Evolutionary conservation across 2,888 invertebrate genomes (phyloP).

Genomic region (Leptopterna dolabrata): DNA sequence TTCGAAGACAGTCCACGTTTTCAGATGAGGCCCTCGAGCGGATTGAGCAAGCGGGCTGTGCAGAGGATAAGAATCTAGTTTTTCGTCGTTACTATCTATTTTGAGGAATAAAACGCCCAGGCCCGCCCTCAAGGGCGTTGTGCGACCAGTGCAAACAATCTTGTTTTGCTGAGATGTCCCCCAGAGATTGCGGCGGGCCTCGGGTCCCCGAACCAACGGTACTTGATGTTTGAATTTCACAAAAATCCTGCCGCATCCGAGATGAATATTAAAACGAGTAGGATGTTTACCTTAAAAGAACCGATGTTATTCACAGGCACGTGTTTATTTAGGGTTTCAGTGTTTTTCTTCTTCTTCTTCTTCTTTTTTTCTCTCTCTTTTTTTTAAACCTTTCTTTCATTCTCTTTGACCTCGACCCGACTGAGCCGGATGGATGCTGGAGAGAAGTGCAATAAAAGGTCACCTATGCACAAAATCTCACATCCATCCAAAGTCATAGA

Average conservation of each 20-base stretch:
- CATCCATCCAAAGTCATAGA: too few species aligned
- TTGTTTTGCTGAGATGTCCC: conserved; percentile 18
- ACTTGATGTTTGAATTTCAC: conserved; percentile 23
- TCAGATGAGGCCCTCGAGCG: background rate
- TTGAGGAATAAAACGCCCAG: background rate
- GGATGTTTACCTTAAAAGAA: background rate
- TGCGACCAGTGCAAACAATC: background rate
- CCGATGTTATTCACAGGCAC: background rate
- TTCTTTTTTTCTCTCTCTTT: too few species aligned
- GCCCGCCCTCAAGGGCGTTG: background rate
- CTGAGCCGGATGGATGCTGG: too few species aligned
- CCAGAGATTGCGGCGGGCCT: background rate
- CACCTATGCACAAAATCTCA: too few species aligned
- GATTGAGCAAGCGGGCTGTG: background rate
- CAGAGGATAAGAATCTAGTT: background rate
- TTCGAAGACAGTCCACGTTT: background rate
- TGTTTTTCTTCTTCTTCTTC: background rate
- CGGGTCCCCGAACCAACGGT: background rate
- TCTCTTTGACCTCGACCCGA: too few species aligned
- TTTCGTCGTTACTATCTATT: background rate
- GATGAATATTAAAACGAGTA: background rate
- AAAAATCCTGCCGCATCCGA: conserved; percentile 7
- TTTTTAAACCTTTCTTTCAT: too few species aligned
- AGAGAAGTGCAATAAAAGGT: too few species aligned
- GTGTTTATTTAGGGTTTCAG: background rate